Percentiles rank a stretch among this genome's conserved stretches.
phyloP scores from a whole-genome alignment of 2,797 vertebrate species.

The Trichosurus vulpecula region DNA sequence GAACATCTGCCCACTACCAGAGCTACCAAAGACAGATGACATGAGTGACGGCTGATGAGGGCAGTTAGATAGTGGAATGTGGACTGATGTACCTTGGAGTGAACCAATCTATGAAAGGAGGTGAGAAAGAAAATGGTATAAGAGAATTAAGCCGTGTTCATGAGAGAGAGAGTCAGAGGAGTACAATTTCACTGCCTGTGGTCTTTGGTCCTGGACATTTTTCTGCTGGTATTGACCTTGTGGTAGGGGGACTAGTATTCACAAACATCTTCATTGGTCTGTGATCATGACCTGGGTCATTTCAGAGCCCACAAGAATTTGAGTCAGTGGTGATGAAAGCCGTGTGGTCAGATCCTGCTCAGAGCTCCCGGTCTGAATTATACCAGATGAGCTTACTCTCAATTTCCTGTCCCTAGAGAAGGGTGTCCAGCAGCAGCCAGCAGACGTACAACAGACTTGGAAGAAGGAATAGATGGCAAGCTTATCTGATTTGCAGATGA shows the following conservation, averaged over 20 bases:
- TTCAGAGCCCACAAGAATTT: background rate
- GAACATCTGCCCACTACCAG: background rate
- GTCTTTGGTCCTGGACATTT: background rate
- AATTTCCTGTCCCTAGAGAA: background rate
- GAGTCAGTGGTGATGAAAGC: background rate
- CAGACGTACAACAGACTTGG: background rate
- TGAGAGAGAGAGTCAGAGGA: background rate
- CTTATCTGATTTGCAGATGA: background rate
- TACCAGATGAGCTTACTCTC: background rate
- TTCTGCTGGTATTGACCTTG: background rate
- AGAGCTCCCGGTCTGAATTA: background rate
- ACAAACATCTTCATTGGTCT: background rate
- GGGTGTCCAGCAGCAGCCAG: background rate
- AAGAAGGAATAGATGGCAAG: background rate
- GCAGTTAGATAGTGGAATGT: background rate
- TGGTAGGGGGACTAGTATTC: background rate
- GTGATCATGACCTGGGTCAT: background rate
- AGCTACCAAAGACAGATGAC: background rate
- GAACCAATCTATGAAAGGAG: background rate
- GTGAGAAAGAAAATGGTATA: background rate
- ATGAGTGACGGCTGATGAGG: background rate
- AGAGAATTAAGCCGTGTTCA: background rate
- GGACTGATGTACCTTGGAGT: background rate
- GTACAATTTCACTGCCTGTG: background rate
- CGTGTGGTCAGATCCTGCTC: background rate